These are phyloP conservation scores for Sisyra nigra DNA, from an alignment of 2,888 invertebrate species.

Conservation along the genomic window DNA sequence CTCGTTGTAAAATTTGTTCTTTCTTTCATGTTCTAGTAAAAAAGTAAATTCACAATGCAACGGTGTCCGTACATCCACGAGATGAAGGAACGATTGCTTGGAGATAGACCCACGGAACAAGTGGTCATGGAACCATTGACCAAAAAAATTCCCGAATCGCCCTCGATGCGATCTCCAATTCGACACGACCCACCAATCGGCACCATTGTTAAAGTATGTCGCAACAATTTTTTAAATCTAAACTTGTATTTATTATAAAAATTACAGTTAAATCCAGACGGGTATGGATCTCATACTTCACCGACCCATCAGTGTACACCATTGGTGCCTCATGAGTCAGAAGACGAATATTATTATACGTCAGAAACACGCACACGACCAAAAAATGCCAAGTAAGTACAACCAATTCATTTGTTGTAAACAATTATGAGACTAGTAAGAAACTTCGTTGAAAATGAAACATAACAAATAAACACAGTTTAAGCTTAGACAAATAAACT, in stretches of 20 bases:
- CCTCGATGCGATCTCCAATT: slow-evolving; percentile 27
- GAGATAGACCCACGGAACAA: slow-evolving; percentile 49
- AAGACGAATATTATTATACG: slow-evolving; percentile 48
- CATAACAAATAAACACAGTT: too few species aligned
- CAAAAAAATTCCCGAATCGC: slow-evolving; percentile 29
- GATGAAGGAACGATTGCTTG: slow-evolving; percentile 82
- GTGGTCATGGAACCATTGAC: slow-evolving; percentile 44
- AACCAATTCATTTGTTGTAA: too few species aligned
- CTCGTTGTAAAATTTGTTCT: too few species aligned
- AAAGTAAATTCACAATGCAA: slow-evolving; percentile 43
- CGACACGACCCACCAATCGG: slow-evolving; percentile 50
- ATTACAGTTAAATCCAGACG: slow-evolving; percentile 69
- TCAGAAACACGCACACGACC: slow-evolving; percentile 41
- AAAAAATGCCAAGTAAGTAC: slow-evolving; percentile 83
- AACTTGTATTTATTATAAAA: too few species aligned
- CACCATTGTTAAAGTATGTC: slow-evolving; percentile 74
- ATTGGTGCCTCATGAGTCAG: slow-evolving; percentile 54
- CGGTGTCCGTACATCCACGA: slow-evolving; percentile 85
- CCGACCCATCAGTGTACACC: slow-evolving; percentile 54
- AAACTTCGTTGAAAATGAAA: too few species aligned
- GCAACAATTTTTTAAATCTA: neutral
- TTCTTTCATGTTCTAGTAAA: too few species aligned
- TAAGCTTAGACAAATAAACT: too few species aligned
- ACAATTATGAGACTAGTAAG: too few species aligned
- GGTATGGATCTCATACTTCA: slow-evolving; percentile 73